Conservation (phyloP, 1,140 invertebrate genomes). For the Pantala flavescens region DNA sequence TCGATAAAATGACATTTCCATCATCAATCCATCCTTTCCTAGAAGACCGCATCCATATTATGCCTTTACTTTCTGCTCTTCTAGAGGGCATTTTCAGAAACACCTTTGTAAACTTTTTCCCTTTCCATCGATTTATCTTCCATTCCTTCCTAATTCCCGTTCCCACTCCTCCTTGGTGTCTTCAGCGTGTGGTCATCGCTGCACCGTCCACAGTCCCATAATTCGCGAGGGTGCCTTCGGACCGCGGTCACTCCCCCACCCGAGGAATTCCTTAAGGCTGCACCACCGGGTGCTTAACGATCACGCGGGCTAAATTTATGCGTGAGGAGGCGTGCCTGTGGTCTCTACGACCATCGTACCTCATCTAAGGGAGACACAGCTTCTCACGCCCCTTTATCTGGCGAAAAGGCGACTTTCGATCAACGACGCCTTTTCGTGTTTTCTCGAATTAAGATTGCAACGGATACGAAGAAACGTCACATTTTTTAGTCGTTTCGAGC, state of each 20-base stretch:
- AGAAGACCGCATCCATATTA: too few species aligned
- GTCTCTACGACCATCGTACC: not conserved
- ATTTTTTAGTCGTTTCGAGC: too few species aligned
- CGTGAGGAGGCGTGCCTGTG: not conserved
- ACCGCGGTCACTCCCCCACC: not conserved
- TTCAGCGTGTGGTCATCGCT: not conserved
- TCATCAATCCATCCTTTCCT: too few species aligned
- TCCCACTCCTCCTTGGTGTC: not conserved
- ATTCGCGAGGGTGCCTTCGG: not conserved
- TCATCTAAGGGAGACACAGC: not conserved
- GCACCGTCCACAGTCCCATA: not conserved
- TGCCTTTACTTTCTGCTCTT: not conserved
- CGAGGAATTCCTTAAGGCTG: not conserved
- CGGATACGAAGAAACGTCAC: too few species aligned
- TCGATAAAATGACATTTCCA: too few species aligned
- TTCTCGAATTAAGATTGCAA: too few species aligned
- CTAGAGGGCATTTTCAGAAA: not conserved
- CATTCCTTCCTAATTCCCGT: not conserved
- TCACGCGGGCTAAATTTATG: not conserved
- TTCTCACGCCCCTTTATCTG: too few species aligned
- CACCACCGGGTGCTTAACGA: constrained; percentile 2
- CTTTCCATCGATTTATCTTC: not conserved
- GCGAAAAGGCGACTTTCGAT: too few species aligned
- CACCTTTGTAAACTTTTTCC: not conserved
- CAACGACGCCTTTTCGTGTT: too few species aligned